phyloP scores from a whole-genome alignment of 1,140 invertebrate genomes.

The Tigriopus japonicus region DNA sequence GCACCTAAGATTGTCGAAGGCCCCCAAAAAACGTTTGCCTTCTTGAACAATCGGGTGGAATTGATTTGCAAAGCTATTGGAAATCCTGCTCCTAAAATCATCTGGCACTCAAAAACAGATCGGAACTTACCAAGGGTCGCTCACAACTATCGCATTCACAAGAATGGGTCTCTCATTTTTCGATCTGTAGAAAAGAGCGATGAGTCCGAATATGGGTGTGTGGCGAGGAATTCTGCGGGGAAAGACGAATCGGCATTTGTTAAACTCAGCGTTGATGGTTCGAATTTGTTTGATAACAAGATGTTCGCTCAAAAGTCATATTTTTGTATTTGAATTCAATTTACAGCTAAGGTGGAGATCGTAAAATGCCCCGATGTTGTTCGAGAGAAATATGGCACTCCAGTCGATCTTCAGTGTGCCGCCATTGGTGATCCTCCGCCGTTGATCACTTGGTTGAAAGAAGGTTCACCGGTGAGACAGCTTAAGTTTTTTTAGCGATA shows the following conservation, averaged over 20 bases:
- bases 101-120: not conserved
- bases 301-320: not conserved
- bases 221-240: not conserved
- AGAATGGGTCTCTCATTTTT: conserved; percentile 1
- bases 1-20: not conserved
- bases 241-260: not conserved
- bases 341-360: not conserved
- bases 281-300: not conserved
- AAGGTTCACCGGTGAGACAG: conserved; percentile 43
- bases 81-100: not conserved
- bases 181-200: not conserved
- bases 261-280: not conserved
- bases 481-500: not conserved
- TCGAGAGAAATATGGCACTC: not conserved
- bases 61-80: not conserved
- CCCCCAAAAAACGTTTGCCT: not conserved
- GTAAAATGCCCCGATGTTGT: not conserved
- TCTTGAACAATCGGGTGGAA: not conserved
- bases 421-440: conserved; percentile 50
- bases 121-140: not conserved
- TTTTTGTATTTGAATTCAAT: not conserved
- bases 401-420: conserved; percentile 30
- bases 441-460: conserved; percentile 55
- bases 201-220: not conserved
- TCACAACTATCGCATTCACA: not conserved